Conservation (phyloP, 2,113 vertebrate genomes). For the Pangasianodon gigas region DNA sequence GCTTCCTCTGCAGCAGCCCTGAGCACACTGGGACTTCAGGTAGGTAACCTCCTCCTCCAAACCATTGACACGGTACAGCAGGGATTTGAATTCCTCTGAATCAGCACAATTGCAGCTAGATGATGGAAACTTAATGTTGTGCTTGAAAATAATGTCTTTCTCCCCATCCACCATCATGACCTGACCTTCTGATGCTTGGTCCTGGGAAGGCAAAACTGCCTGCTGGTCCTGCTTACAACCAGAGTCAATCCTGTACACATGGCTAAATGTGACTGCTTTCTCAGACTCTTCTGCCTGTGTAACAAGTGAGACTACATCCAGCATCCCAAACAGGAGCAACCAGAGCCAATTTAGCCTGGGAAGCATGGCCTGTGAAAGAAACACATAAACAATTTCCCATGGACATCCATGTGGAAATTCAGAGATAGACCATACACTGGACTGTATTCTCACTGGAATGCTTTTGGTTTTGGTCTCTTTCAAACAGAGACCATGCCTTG, state of each 20-base stretch:
- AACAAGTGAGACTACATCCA: constrained; percentile 57
- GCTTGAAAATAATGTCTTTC: constrained; percentile 83
- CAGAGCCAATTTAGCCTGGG: constrained; percentile 52
- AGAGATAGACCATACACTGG: background rate
- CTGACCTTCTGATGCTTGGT: constrained; percentile 60
- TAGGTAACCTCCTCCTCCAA: constrained; percentile 83
- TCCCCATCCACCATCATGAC: constrained; percentile 63
- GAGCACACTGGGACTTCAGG: constrained; percentile 76
- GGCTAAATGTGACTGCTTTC: constrained; percentile 81
- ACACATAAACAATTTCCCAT: constrained; percentile 39
- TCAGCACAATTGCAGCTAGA: constrained; percentile 76
- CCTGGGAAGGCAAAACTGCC: constrained; percentile 59
- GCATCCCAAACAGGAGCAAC: constrained; percentile 64
- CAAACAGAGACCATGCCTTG: constrained; percentile 25
- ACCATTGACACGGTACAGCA: constrained; percentile 81
- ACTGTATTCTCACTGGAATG: background rate
- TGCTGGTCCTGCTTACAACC: constrained; percentile 75
- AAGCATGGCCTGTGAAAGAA: constrained; percentile 65
- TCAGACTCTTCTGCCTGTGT: constrained; percentile 60
- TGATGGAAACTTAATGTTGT: constrained; percentile 79
- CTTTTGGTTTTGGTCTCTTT: constrained; percentile 27
- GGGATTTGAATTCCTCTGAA: constrained; percentile 71
- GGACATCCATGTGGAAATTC: background rate
- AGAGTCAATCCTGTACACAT: constrained; percentile 82
- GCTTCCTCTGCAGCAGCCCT: constrained; percentile 76